Evolutionary conservation across 1,140 invertebrate species (phyloP), one percentile per base, ranked within the genome.

Genomic region (Musca domestica): DNA sequence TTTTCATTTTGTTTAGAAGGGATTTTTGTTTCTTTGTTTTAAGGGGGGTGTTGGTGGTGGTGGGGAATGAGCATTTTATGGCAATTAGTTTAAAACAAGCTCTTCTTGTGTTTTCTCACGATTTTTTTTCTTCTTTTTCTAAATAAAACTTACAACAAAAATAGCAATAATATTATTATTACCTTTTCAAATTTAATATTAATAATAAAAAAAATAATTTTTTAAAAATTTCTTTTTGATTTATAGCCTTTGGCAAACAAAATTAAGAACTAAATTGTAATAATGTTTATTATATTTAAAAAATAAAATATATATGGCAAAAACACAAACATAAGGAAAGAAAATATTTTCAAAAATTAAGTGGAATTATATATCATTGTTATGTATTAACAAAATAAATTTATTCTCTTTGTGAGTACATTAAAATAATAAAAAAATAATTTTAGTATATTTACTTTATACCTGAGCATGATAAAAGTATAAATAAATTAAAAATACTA

Each of bases 231-330:
- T 61, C 2, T 19, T 61, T 61, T 61, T 61, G 56, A 61, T 61
- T 61, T 61, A 61, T 61, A 61, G 56, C 56, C 56, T 61, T 61
- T 61, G 56, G 56, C 56, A 34, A 61, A 61, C 19, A 61, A 34
- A 61, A 34, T 61, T 61, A 34, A 19, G 14, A 41, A 34, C 56
- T 61, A 61, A 34, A 61, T 30, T 61, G n/a, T 41, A 41, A 41
- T 41, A 30, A 30, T 30, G 9, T 30, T 4, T 17, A 25, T 58
- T 17, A 6, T 58, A 58, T 30, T n/a, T 30, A n/a, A 30, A 58
- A 30, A 58, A 30, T 2, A 58, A 58, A 58, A 61, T 17, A 52
- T 20, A 12, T 61, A 58, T 58, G 54, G 54, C 56, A 61, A 61
- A 58, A 17, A 25, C 4, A 56, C 12, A 25, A 17, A 25, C 9